These are phyloP conservation scores for Drosophila pachea DNA, from an alignment of 1,140 invertebrate genomes.

Conservation along the genomic window DNA sequence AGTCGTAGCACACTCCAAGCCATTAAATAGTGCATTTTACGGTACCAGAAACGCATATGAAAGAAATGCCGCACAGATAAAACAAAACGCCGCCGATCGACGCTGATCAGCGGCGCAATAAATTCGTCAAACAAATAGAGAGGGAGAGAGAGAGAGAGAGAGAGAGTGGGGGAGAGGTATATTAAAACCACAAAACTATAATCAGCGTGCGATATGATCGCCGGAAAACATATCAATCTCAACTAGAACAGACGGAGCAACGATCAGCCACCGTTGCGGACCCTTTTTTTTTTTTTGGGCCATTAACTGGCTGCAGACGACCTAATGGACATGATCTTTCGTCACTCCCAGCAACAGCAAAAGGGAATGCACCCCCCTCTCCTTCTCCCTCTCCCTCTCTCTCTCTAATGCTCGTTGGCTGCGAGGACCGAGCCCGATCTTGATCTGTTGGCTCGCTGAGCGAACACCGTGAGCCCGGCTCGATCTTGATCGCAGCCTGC, in stretches of 20 bases:
- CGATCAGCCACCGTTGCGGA: conserved; percentile 47
- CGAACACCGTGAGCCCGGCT: conserved; percentile 1
- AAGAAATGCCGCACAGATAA: conserved; percentile 55
- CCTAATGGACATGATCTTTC: conserved; percentile 75
- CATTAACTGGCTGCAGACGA: conserved; percentile 70
- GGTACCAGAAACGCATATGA: conserved; percentile 43
- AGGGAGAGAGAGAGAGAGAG: conserved; percentile 5
- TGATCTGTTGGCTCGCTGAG: neutral
- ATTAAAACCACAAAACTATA: conserved; percentile 76
- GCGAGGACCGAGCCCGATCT: too few species aligned
- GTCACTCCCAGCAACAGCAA: conserved; percentile 61
- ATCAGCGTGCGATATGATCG: conserved; percentile 70
- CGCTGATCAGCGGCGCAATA: conserved; percentile 63
- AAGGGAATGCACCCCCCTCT: conserved; percentile 35
- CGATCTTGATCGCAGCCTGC: conserved; percentile 26
- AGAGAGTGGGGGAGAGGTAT: conserved; percentile 24
- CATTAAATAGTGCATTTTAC: conserved; percentile 70
- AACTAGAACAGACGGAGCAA: conserved; percentile 29
- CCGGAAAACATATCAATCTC: conserved; percentile 67
- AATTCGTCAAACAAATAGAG: conserved; percentile 60
- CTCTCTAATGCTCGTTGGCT: neutral
- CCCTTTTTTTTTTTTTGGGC: conserved; percentile 45
- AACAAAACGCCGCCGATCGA: conserved; percentile 58
- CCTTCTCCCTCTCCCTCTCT: neutral
- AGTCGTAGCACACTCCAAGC: conserved; percentile 63